Conservation (phyloP, 2,797 vertebrate species). For the Eremophila alpestris region DNA sequence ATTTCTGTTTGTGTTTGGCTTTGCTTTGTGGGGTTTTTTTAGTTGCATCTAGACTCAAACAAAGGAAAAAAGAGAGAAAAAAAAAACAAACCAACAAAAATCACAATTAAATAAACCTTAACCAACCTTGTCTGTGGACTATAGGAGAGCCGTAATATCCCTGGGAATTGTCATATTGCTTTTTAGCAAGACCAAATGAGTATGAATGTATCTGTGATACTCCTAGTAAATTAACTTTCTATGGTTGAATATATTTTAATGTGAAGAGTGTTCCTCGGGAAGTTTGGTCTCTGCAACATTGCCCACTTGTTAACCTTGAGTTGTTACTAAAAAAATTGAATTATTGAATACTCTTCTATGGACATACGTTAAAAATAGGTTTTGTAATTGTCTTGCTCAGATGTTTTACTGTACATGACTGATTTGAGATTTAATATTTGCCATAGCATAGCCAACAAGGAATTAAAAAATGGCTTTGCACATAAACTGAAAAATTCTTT, state of each 20-base stretch:
- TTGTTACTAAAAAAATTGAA: not conserved
- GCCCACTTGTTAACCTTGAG: not conserved
- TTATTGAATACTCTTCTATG: not conserved
- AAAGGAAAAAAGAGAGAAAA: not conserved
- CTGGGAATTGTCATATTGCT: not conserved
- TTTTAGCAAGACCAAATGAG: not conserved
- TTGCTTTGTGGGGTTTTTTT: not conserved
- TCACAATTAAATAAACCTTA: rapidly evolving
- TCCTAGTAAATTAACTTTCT: not conserved
- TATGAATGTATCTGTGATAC: not conserved
- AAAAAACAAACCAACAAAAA: not conserved
- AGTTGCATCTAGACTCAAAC: not conserved
- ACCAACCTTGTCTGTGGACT: not conserved
- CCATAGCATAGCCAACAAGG: not conserved
- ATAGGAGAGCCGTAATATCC: not conserved
- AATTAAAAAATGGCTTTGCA: not conserved
- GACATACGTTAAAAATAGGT: not conserved
- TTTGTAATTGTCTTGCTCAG: not conserved
- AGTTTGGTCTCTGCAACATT: not conserved
- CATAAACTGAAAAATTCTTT: not conserved
- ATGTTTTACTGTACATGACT: not conserved
- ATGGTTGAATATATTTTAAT: not conserved
- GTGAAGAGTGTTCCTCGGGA: not conserved
- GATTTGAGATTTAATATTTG: conserved; percentile 10
- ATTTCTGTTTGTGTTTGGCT: not conserved